A percentile compares a stretch with the other conserved stretches of the same genome.
Conservation (phyloP, 2,888 invertebrate genomes). For the Agriopis aurantiaria region DNA sequence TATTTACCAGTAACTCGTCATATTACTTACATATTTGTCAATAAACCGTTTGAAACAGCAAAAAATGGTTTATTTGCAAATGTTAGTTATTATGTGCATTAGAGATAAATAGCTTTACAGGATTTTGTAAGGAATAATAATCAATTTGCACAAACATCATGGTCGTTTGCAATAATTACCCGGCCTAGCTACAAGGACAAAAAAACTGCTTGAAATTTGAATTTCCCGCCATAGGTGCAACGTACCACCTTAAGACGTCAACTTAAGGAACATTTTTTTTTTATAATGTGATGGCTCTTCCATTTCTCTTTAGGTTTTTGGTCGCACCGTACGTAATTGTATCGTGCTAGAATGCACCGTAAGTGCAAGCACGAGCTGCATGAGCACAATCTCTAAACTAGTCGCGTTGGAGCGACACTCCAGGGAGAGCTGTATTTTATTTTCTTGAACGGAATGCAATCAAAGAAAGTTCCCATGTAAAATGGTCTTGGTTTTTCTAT, state of each 20-base stretch:
- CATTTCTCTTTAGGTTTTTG: background rate
- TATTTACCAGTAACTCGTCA: too few relatives aligned
- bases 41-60: too few relatives aligned
- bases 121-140: too few relatives aligned
- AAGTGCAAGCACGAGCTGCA: conserved; percentile 4
- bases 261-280: background rate
- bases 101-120: too few relatives aligned
- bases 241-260: background rate
- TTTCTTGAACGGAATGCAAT: conserved; percentile 11
- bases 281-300: background rate
- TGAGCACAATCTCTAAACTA: conserved; percentile 17
- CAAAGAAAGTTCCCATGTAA: background rate
- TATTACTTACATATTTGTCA: too few relatives aligned
- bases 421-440: conserved; percentile 13
- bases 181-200: too few relatives aligned
- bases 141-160: too few relatives aligned
- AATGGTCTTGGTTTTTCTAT: background rate
- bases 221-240: too few relatives aligned
- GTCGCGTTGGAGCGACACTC: conserved; percentile 9
- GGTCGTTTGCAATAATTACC: too few relatives aligned
- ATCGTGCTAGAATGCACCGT: conserved; percentile 15
- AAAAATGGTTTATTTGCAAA: too few relatives aligned
- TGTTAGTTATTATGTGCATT: too few relatives aligned
- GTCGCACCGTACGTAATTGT: conserved; percentile 16
- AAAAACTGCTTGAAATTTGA: too few relatives aligned